phyloP scores from a whole-genome alignment of 2,113 vertebrate genomes.

The Rhombomys opimus region DNA sequence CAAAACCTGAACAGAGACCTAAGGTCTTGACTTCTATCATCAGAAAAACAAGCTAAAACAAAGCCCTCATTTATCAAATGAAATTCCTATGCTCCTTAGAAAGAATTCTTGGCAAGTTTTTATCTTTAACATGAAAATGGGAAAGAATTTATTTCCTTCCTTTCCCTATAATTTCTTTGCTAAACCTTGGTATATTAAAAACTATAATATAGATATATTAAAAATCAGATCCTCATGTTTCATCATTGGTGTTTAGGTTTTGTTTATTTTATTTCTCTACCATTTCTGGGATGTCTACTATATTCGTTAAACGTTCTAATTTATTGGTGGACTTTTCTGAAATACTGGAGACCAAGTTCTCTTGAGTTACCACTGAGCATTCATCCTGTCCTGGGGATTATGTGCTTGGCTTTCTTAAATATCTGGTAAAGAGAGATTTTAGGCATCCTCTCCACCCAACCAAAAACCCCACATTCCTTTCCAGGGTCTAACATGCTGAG shows the following conservation, averaged over 20 bases:
- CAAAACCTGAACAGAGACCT: not conserved
- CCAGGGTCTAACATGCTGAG: not conserved
- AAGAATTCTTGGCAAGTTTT: not conserved
- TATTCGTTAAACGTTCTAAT: not conserved
- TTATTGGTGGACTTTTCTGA: slow-evolving; percentile 1
- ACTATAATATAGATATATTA: not conserved
- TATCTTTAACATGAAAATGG: not conserved
- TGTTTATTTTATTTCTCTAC: not conserved
- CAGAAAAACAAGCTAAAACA: not conserved
- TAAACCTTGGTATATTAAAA: not conserved
- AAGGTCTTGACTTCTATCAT: not conserved
- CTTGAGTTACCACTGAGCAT: not conserved
- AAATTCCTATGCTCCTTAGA: not conserved
- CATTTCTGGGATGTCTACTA: not conserved
- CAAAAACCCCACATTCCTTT: not conserved
- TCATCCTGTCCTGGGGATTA: not conserved
- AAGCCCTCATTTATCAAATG: not conserved
- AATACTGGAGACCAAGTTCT: not conserved
- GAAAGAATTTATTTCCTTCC: not conserved
- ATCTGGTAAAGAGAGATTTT: not conserved
- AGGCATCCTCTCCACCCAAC: not conserved
- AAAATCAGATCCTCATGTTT: not conserved
- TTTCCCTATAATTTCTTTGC: not conserved
- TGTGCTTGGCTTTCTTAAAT: not conserved
- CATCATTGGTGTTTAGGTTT: not conserved